Evolutionary conservation across 2,113 vertebrate genomes (phyloP).

Genomic region (Pterocles gutturalis): DNA sequence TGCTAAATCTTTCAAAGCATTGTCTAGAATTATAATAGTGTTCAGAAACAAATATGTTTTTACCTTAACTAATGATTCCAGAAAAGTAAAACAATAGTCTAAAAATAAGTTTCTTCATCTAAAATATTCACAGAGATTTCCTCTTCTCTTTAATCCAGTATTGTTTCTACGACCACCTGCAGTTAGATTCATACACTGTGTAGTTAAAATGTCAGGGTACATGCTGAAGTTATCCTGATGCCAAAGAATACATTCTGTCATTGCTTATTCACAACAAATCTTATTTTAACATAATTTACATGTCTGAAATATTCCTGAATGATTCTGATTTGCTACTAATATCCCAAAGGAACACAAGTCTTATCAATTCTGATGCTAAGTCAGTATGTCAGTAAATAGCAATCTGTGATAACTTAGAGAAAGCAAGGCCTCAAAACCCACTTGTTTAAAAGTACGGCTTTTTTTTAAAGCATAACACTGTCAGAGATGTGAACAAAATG

Average conservation of each 20-base stretch:
- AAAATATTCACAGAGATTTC: background rate
- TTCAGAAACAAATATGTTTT: background rate
- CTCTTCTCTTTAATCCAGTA: background rate
- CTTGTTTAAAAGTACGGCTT: background rate
- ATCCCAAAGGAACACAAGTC: background rate
- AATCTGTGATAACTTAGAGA: background rate
- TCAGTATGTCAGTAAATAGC: background rate
- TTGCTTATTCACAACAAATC: constrained; percentile 1
- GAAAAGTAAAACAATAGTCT: background rate
- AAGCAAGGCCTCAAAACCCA: background rate
- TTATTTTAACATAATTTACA: background rate
- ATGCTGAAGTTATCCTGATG: constrained; percentile 9
- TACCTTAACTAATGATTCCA: background rate
- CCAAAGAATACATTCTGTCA: constrained; percentile 12
- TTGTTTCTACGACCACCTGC: constrained; percentile 34
- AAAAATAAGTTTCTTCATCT: background rate
- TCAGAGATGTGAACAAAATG: background rate
- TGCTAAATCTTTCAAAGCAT: background rate
- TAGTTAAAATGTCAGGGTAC: constrained; percentile 11
- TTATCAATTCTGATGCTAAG: background rate
- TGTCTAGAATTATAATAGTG: background rate
- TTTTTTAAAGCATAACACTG: background rate
- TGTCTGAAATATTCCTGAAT: background rate
- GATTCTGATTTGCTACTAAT: background rate
- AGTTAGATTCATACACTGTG: background rate